Percentiles rank a stretch among this genome's conserved stretches.
Conservation (phyloP, 1,140 invertebrate genomes). For the Cepaea nemoralis region DNA sequence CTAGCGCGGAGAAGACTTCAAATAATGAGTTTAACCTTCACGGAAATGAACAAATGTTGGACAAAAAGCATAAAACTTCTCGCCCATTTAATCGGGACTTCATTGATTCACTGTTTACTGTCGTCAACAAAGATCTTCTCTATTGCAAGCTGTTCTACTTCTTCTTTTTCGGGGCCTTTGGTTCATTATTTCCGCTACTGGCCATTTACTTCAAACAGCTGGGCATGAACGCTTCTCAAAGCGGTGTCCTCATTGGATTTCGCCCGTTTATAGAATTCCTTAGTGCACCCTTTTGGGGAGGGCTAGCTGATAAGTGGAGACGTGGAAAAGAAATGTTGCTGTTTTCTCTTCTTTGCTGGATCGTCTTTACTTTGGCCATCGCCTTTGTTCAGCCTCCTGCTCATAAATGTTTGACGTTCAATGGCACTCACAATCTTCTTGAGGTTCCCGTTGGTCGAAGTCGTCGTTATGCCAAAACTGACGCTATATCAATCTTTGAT, state of each 20-base stretch:
- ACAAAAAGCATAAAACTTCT: conserved; percentile 63
- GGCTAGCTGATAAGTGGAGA: conserved; percentile 83
- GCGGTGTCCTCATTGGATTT: conserved; percentile 81
- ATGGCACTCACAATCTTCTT: conserved; percentile 78
- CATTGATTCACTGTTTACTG: conserved; percentile 64
- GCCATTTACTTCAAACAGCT: conserved; percentile 98
- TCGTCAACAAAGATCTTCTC: conserved; percentile 67
- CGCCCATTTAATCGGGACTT: conserved; percentile 72
- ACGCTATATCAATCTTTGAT: background rate
- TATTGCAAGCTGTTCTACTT: conserved; percentile 86
- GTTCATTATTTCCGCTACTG: conserved; percentile 96
- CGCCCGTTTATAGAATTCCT: conserved; percentile 97
- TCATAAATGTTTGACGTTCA: conserved; percentile 84
- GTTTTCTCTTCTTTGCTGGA: conserved; percentile 93
- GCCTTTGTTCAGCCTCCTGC: conserved; percentile 94
- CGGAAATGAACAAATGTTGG: conserved; percentile 34
- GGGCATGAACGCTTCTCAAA: conserved; percentile 96
- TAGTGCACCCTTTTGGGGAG: conserved; percentile 98
- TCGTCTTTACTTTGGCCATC: conserved; percentile 94
- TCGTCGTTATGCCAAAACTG: background rate
- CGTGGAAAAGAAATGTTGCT: conserved; percentile 83
- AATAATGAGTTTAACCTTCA: conserved; percentile 27
- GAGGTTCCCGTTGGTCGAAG: conserved; percentile 48
- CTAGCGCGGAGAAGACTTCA: conserved; percentile 43
- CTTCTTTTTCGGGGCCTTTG: conserved; percentile 99